A percentile compares a stretch with the other conserved stretches of the same genome.
phyloP scores from a whole-genome alignment of 2,888 invertebrate species.

The Paralinhomoeus sp. region DNA sequence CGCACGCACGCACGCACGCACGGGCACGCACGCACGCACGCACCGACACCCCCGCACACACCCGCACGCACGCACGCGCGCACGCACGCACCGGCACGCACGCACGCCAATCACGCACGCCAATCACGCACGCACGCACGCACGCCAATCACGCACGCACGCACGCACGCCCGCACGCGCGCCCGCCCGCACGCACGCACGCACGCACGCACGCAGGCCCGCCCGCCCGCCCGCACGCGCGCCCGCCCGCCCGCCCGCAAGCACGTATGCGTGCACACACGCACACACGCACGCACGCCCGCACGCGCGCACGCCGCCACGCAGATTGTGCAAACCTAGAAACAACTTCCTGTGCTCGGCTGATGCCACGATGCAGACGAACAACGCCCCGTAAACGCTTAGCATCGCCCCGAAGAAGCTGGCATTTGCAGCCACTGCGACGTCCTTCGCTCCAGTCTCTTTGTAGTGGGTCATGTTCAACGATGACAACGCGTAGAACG shows the following conservation, averaged over 20 bases:
- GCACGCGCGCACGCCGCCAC: background rate
- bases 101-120: too few species aligned
- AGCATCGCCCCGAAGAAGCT: too few species aligned
- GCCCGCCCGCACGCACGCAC: background rate
- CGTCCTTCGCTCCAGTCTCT: too few species aligned
- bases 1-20: constrained; percentile 7
- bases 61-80: constrained; percentile 7
- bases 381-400: too few species aligned
- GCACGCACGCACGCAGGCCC: constrained; percentile 2
- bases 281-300: background rate
- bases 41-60: constrained; percentile 6
- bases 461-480: too few species aligned
- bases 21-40: constrained; percentile 5
- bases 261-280: constrained; percentile 1
- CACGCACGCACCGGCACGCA: constrained; percentile 7
- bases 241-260: constrained; percentile 2
- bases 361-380: too few species aligned
- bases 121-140: constrained; percentile 3
- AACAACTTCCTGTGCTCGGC: too few species aligned
- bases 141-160: constrained; percentile 2
- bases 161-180: too few species aligned
- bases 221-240: constrained; percentile 3
- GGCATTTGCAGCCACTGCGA: too few species aligned
- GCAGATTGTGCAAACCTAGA: too few species aligned
- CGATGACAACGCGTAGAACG: too few species aligned